These are phyloP conservation scores for Taeniopygia guttata DNA, from an alignment of 2,797 vertebrate species.

Conservation along the genomic window DNA sequence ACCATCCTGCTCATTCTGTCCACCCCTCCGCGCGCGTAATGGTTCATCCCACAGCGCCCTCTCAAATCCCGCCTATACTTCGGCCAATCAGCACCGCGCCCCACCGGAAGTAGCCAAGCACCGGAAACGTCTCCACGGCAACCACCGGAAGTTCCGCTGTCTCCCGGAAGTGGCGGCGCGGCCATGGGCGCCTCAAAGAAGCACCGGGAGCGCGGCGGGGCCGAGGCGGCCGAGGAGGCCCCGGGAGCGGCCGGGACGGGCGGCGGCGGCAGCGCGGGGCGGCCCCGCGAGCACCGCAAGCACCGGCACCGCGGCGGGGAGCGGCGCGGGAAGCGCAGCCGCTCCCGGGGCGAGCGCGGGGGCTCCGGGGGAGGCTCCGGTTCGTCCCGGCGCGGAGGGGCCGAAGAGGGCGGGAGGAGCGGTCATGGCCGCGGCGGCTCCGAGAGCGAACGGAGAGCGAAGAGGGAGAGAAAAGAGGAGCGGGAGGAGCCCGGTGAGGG, in stretches of 20 bases:
- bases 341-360: background rate
- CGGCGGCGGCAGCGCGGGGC: background rate
- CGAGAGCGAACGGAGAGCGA: too few relatives aligned
- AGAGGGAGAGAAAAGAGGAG: too few relatives aligned
- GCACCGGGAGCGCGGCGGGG: background rate
- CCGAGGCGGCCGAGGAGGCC: background rate
- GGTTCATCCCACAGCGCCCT: background rate
- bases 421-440: too few relatives aligned
- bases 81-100: background rate
- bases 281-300: background rate
- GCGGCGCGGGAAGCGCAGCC: background rate
- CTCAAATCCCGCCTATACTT: rapidly evolving
- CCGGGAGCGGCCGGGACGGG: background rate
- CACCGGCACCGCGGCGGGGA: background rate
- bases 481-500: too few relatives aligned
- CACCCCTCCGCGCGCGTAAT: background rate
- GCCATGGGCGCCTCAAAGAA: background rate
- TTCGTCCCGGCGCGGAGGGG: background rate
- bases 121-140: background rate
- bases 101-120: rapidly evolving
- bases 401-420: background rate
- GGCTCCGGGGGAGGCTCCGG: background rate
- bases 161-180: background rate
- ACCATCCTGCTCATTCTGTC: rapidly evolving
- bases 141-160: background rate